Evolutionary conservation across 2,797 vertebrate species (phyloP).

Genomic region (Acestrorhynchus altus): DNA sequence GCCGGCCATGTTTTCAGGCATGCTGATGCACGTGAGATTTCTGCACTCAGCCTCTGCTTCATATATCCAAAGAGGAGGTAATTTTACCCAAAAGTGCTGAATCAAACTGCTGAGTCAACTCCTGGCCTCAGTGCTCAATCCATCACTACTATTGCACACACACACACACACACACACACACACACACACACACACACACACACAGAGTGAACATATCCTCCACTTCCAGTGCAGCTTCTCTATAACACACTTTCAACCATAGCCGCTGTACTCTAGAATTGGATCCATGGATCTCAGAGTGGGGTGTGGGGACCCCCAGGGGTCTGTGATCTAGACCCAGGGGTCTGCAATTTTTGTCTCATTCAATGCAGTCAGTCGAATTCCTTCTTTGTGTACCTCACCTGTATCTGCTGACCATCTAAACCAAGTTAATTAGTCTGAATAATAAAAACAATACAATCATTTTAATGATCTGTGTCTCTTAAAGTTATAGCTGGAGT

Average conservation of each 20-base stretch:
- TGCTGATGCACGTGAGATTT: constrained; percentile 14
- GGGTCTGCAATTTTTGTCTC: too few species aligned
- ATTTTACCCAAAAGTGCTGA: constrained; percentile 40
- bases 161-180: constrained; percentile 14
- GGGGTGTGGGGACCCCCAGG: too few species aligned
- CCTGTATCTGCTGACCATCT: too few species aligned
- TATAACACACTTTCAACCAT: too few species aligned
- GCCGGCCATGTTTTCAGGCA: background rate
- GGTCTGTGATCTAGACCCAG: too few species aligned
- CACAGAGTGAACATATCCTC: background rate
- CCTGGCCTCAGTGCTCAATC: constrained; percentile 12
- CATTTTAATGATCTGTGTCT: too few species aligned
- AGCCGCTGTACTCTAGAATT: background rate
- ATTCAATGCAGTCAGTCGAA: too few species aligned
- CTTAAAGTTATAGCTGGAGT: too few species aligned
- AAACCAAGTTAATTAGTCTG: too few species aligned
- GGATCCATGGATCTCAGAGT: too few species aligned
- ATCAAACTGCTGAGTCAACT: constrained; percentile 46
- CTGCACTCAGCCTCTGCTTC: background rate
- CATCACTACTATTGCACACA: constrained; percentile 7
- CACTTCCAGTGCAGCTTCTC: background rate
- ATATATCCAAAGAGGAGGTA: constrained; percentile 19
- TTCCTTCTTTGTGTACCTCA: too few species aligned
- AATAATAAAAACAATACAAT: too few species aligned
- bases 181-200: constrained; percentile 9